Evolutionary conservation across 2,888 invertebrate genomes (phyloP).

Genomic region (Meteorus colon): DNA sequence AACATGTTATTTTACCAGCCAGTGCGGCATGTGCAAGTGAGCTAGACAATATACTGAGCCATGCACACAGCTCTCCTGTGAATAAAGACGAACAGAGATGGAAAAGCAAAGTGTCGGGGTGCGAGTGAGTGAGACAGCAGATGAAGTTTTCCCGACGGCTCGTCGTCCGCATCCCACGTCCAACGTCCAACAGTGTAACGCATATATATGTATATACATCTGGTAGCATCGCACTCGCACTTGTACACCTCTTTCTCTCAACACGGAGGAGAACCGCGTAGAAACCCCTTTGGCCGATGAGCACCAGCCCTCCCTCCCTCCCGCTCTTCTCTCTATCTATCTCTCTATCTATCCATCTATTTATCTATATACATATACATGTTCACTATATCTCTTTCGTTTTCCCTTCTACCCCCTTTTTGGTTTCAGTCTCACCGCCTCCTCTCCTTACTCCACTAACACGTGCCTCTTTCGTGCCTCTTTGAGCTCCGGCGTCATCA

Average conservation of each 20-base stretch:
- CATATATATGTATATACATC: conserved; percentile 39
- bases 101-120: conserved; percentile 20
- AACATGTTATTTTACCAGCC: conserved; percentile 42
- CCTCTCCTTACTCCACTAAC: conserved; percentile 19
- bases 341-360: not conserved
- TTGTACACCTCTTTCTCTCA: not conserved
- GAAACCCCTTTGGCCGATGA: conserved; percentile 68
- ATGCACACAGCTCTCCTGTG: not conserved
- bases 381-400: not conserved
- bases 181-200: conserved; percentile 43
- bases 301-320: conserved; percentile 53
- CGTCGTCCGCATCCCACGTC: conserved; percentile 46
- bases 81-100: conserved; percentile 3
- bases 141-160: conserved; percentile 42
- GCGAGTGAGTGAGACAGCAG: conserved; percentile 43
- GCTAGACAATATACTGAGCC: conserved; percentile 1
- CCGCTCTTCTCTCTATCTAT: conserved; percentile 30
- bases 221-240: not conserved
- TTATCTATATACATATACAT: not conserved
- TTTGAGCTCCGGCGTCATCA: conserved; percentile 72
- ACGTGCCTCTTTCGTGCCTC: conserved; percentile 58
- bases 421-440: conserved; percentile 61
- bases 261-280: conserved; percentile 46
- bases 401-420: conserved; percentile 72
- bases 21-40: conserved; percentile 32